Evolutionary conservation across 2,113 vertebrate genomes (phyloP), one percentile per base, ranked within the genome.

Genomic region (Macquaria ambigua): DNA sequence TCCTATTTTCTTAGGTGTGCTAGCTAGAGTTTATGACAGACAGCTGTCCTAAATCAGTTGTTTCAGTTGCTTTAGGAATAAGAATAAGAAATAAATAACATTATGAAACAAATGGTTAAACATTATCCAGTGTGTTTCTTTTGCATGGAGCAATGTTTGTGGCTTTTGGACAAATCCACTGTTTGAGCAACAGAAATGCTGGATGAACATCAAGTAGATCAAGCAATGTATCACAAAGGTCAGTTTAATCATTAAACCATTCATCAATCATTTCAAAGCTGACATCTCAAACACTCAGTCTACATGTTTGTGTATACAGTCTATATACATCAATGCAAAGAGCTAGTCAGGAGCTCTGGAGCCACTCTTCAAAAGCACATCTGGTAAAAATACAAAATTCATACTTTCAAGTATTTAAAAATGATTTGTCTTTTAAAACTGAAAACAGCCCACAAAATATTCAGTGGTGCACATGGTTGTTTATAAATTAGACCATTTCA

Each of bases 221-320:
- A 64, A 61, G 50, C 48, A 61, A 53, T 79, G 41, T 81, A 87
- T 77, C 52, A 66, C 74, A 93, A 90, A 88, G 56, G 37, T 69
- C 79, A 83, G 80, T 95, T 95, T 94, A 95, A 93, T 94, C 77
- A 87, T 90, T 85, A 86, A 91, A 88, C 76, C 83, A 77, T 74
- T 84, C 52, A 71, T 10, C n/a, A 85, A 37, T 77, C 62, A 77
- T 71, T 82, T 83, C 23, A 83, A 86, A 74, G 84, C 79, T 74
- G 52, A 79, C 70, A 73, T 64, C 18, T 70, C 62, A 77, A 58
- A 79, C 59, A 82, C 63, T 74, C 58, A 74, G 69, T 86, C 41
- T 41, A 87, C 23, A 53, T 72, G 23, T 73, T 53, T 63, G 28
- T 80, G 64, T 84, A 43, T 86, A 76, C 79, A 81, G 71, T 88